Conservation (phyloP, 2,888 invertebrate species). For the Apamea monoglypha region DNA sequence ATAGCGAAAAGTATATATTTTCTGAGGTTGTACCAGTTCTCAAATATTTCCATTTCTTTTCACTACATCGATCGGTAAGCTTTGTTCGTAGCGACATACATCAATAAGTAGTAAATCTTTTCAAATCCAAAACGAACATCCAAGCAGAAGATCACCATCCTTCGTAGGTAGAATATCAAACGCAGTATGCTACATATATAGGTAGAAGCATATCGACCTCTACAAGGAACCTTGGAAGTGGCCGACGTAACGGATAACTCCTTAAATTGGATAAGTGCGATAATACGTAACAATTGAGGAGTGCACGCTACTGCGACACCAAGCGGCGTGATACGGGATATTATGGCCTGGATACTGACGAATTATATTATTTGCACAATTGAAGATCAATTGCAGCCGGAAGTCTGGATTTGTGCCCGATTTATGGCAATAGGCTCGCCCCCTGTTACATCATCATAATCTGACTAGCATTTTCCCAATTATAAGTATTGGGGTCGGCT, state of each 20-base stretch:
- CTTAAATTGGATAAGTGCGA: constrained; percentile 62
- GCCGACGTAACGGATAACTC: constrained; percentile 23
- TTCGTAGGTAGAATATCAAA: neutral
- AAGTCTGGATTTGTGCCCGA: neutral
- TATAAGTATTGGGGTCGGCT: too few species aligned
- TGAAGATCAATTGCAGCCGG: neutral
- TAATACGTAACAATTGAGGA: constrained; percentile 43
- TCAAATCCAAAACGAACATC: neutral
- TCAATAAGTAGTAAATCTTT: neutral
- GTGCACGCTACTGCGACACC: constrained; percentile 25
- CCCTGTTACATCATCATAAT: too few species aligned
- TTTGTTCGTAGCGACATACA: neutral
- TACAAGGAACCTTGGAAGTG: constrained; percentile 29
- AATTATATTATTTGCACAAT: neutral
- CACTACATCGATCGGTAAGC: neutral
- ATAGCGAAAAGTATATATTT: neutral
- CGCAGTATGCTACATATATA: neutral
- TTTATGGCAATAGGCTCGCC: too few species aligned
- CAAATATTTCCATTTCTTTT: neutral
- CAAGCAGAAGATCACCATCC: neutral
- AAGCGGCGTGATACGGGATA: constrained; percentile 23
- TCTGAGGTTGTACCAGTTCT: neutral
- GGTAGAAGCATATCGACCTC: constrained; percentile 40
- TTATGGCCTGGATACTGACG: neutral
- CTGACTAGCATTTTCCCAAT: neutral